Evolutionary conservation across 2,797 vertebrate species (phyloP).

Genomic region (Periophthalmus magnuspinnatus): DNA sequence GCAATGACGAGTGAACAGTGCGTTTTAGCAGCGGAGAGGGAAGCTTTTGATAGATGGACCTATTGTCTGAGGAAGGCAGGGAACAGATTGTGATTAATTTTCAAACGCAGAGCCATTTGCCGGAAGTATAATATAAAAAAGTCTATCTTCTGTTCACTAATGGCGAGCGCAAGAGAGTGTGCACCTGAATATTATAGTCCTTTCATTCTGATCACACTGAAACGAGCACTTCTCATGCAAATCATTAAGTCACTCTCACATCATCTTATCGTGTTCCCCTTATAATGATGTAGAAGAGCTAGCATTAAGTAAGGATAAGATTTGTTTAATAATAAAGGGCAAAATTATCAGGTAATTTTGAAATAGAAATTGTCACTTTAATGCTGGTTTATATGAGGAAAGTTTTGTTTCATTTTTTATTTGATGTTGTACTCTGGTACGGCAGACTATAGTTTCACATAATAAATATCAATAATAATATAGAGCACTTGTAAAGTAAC

Average conservation of each 20-base stretch:
- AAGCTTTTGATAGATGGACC: constrained; percentile 72
- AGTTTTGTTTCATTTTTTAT: not conserved
- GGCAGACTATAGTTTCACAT: too few relatives aligned
- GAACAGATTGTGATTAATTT: constrained; percentile 79
- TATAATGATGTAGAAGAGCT: constrained; percentile 65
- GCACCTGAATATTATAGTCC: constrained; percentile 55
- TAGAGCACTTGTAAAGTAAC: too few relatives aligned
- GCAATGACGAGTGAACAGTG: constrained; percentile 49
- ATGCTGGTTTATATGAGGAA: not conserved
- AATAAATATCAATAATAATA: too few relatives aligned
- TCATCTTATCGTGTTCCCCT: constrained; percentile 65
- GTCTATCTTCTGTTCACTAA: constrained; percentile 50
- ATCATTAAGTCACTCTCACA: constrained; percentile 60
- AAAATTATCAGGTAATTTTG: not conserved
- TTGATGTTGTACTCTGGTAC: not conserved
- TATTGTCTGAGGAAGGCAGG: constrained; percentile 68
- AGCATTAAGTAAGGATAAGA: constrained; percentile 38
- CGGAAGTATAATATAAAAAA: constrained; percentile 54
- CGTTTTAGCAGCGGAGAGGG: constrained; percentile 42
- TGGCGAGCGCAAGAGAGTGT: constrained; percentile 30
- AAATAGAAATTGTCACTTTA: not conserved
- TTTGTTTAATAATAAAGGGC: not conserved
- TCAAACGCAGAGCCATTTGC: constrained; percentile 60
- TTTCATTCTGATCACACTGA: constrained; percentile 59
- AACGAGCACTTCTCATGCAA: constrained; percentile 65